A percentile compares a stretch with the other conserved stretches of the same genome.
Conservation (phyloP, 2,113 vertebrate species). For the Tachuris rubrigastra region DNA sequence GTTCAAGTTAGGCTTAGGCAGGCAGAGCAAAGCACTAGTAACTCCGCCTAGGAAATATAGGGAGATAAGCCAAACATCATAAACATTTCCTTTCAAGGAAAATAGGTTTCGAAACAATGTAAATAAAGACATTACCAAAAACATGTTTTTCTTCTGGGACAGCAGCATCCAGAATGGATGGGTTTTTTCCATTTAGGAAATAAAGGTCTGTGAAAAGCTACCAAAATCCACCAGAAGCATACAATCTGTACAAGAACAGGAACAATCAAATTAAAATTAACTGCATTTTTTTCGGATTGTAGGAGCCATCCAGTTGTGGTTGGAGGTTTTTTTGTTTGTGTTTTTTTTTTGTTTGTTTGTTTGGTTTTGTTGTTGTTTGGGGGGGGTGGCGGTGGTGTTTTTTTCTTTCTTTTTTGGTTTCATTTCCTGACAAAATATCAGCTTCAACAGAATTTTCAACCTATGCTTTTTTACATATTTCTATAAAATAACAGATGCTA, state of each 20-base stretch:
- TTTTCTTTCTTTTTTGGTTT: background rate
- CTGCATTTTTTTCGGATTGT: background rate
- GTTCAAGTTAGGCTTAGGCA: background rate
- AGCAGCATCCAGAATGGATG: background rate
- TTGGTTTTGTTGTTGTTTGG: background rate
- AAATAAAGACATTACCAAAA: constrained; percentile 47
- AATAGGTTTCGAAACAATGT: constrained; percentile 40
- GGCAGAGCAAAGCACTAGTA: background rate
- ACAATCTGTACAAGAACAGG: background rate
- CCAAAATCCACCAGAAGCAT: background rate
- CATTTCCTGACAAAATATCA: background rate
- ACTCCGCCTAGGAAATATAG: constrained; percentile 12
- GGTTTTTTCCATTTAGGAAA: background rate
- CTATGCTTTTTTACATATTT: background rate
- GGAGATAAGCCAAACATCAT: constrained; percentile 49
- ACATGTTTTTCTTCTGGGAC: background rate
- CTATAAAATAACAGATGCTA: background rate
- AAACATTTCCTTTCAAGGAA: constrained; percentile 62
- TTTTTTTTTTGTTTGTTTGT: background rate
- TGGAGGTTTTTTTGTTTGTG: too few relatives aligned
- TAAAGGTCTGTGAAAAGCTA: background rate
- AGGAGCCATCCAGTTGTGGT: background rate
- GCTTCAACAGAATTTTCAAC: background rate
- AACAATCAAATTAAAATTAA: background rate
- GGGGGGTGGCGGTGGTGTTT: too few relatives aligned